These are phyloP conservation scores for Ectemnius continuus DNA, from an alignment of 2,888 invertebrate species.

Conservation along the genomic window DNA sequence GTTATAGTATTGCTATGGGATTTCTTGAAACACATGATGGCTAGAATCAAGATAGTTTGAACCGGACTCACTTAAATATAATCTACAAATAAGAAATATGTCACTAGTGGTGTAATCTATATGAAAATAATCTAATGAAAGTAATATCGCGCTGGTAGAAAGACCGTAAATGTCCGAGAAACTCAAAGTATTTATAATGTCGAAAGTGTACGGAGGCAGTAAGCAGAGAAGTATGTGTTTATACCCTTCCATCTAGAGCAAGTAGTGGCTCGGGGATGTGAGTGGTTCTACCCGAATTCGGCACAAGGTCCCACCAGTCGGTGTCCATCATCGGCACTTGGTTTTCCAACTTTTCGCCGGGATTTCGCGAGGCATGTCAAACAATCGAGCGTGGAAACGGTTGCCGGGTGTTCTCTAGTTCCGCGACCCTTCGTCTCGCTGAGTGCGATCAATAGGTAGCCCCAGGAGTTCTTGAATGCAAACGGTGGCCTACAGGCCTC, in stretches of 20 bases:
- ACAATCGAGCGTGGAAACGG: conserved; percentile 69
- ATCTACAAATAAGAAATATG: too few species aligned
- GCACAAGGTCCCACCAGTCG: conserved; percentile 74
- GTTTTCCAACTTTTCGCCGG: conserved; percentile 20
- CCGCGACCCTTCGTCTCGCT: conserved; percentile 36
- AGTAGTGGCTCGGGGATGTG: conserved; percentile 81
- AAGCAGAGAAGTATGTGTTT: conserved; percentile 37
- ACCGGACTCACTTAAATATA: too few species aligned
- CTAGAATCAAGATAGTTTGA: too few species aligned
- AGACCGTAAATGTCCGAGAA: too few species aligned
- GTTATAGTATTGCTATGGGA: too few species aligned
- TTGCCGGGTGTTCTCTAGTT: conserved; percentile 64
- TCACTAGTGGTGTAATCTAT: too few species aligned
- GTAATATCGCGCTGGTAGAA: too few species aligned
- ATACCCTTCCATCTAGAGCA: conserved; percentile 82
- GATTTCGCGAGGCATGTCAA: conserved; percentile 56
- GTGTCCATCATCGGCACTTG: conserved; percentile 65
- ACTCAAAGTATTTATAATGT: not conserved
- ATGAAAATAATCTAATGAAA: too few species aligned
- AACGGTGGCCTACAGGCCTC: too few species aligned
- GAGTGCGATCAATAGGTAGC: conserved; percentile 53
- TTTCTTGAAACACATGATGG: too few species aligned
- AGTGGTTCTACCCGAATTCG: conserved; percentile 63
- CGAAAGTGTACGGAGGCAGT: conserved; percentile 37
- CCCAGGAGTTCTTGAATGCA: conserved; percentile 42